These are phyloP conservation scores for Psammodynastes pulverulentus DNA, from an alignment of 2,113 vertebrate genomes.

Conservation along the genomic window DNA sequence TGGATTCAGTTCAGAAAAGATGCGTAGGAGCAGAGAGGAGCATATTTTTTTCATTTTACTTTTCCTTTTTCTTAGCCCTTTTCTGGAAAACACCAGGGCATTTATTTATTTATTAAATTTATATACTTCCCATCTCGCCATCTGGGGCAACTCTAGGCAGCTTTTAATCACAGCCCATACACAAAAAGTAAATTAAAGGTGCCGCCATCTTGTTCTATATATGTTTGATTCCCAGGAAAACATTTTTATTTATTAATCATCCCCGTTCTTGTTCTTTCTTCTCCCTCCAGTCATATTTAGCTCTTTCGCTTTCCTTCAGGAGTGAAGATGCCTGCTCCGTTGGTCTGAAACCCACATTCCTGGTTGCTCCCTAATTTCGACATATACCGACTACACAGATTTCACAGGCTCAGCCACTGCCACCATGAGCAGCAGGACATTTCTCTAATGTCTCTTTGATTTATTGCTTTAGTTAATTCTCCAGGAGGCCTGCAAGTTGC, in stretches of 20 bases:
- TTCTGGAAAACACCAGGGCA: background rate
- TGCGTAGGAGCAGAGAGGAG: background rate
- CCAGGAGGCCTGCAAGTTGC: slow-evolving; percentile 63
- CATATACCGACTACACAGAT: slow-evolving; percentile 27
- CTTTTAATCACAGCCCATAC: background rate
- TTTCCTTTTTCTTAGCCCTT: background rate
- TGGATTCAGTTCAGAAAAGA: background rate
- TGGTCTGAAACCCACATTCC: background rate
- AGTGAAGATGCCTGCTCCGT: background rate
- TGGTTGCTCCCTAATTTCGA: background rate
- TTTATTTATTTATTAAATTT: background rate
- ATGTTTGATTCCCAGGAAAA: background rate
- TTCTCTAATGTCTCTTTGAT: slow-evolving; percentile 72
- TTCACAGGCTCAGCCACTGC: slow-evolving; percentile 40
- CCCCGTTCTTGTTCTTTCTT: background rate
- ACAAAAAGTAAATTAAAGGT: background rate
- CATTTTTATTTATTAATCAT: background rate
- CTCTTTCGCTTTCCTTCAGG: background rate
- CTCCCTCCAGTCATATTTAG: background rate
- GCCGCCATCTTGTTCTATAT: background rate
- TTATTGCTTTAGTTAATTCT: slow-evolving; percentile 77
- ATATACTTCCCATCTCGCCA: background rate
- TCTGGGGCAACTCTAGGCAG: background rate
- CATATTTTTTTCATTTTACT: background rate
- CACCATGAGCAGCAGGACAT: slow-evolving; percentile 56